phyloP scores from a whole-genome alignment of 2,113 vertebrate genomes.

The Mungos mungo region DNA sequence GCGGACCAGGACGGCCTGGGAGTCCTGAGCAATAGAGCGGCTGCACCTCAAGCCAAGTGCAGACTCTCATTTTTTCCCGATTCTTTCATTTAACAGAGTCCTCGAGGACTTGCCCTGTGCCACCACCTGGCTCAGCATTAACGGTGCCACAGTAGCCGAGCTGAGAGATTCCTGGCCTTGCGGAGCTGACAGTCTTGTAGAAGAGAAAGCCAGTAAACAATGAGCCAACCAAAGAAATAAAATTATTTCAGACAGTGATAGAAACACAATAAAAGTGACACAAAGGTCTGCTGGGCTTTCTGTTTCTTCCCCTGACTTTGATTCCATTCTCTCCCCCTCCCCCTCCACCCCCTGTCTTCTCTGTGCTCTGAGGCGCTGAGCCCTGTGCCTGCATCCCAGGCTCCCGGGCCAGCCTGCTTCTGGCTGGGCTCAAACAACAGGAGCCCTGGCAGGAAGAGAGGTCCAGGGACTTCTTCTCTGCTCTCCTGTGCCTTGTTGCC shows the following conservation, averaged over 20 bases:
- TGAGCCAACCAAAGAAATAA: background rate
- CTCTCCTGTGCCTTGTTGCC: background rate
- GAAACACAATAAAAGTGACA: background rate
- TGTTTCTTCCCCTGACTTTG: background rate
- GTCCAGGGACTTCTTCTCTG: background rate
- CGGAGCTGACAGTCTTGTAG: background rate
- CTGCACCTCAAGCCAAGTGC: background rate
- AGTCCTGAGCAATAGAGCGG: background rate
- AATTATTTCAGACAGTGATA: background rate
- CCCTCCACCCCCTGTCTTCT: background rate
- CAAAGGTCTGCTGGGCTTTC: background rate
- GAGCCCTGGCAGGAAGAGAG: background rate
- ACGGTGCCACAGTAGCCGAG: background rate
- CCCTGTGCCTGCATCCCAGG: background rate
- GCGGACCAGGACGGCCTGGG: background rate
- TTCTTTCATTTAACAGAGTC: background rate
- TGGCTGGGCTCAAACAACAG: background rate
- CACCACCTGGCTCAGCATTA: background rate
- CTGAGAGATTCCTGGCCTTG: too few species aligned
- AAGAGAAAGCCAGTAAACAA: background rate
- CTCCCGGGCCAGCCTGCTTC: background rate
- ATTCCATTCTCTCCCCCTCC: background rate
- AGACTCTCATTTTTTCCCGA: background rate
- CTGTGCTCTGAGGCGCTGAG: background rate
- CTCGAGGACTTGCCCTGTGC: background rate